These are phyloP conservation scores for Rhopilema esculentum DNA, from an alignment of 30 jellyfish, hydroid and myxozoan species.

Conservation along the genomic window DNA sequence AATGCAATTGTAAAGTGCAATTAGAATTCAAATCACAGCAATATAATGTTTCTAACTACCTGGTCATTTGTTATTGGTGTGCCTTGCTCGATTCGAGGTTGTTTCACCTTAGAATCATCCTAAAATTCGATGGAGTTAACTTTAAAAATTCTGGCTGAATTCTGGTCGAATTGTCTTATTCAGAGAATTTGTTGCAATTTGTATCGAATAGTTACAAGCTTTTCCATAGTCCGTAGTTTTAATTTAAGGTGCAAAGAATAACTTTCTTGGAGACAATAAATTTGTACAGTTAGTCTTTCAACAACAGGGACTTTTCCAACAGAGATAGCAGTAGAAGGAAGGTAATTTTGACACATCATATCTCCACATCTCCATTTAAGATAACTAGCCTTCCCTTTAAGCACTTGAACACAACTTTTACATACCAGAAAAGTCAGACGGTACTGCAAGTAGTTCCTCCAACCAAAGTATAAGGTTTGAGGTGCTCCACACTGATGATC, in stretches of 20 bases:
- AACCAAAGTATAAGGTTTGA: too few relatives aligned
- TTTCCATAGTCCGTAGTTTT: background rate
- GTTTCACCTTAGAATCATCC: background rate
- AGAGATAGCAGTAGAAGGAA: too few relatives aligned
- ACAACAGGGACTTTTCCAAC: too few relatives aligned
- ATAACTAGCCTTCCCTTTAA: too few relatives aligned
- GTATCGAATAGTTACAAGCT: background rate
- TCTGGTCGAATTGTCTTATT: background rate
- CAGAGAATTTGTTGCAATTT: background rate
- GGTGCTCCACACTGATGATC: conserved; percentile 1
- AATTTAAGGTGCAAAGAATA: too few relatives aligned
- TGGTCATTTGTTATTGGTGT: background rate
- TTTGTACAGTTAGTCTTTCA: too few relatives aligned
- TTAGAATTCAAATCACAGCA: background rate
- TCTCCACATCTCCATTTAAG: too few relatives aligned
- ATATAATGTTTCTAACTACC: background rate
- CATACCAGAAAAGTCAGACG: too few relatives aligned
- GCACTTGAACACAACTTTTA: too few relatives aligned
- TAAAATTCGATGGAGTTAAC: background rate
- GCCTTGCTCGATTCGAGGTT: background rate
- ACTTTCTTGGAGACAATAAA: too few relatives aligned
- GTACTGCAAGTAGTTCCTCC: too few relatives aligned
- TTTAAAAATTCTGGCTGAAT: background rate
- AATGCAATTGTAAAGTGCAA: background rate
- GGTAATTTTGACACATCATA: too few relatives aligned